phyloP scores from a whole-genome alignment of 2,113 vertebrate genomes.

The Typhlomys cinereus region DNA sequence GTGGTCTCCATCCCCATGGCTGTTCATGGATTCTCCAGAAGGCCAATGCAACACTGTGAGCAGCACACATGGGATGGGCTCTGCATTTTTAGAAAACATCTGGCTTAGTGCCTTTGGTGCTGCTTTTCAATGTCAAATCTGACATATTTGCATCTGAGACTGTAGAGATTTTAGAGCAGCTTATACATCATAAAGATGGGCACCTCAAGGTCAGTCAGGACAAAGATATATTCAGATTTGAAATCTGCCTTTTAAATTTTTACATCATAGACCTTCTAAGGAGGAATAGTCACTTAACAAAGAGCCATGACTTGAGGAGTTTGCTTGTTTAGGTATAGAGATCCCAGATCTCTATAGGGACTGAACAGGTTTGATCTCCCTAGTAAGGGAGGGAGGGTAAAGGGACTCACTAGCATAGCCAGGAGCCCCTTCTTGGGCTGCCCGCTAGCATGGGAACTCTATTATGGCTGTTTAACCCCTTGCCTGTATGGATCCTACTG shows the following conservation, averaged over 20 bases:
- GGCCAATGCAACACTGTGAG: not conserved
- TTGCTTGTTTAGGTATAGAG: not conserved
- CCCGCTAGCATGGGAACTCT: no score
- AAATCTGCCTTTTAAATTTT: not conserved
- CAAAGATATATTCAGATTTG: not conserved
- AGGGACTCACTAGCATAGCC: no score
- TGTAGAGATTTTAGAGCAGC: slow-evolving; percentile 39
- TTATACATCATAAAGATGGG: not conserved
- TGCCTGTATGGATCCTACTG: no score
- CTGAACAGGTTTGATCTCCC: no score
- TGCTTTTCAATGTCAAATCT: slow-evolving; percentile 48
- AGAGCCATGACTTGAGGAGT: not conserved
- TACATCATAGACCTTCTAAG: not conserved
- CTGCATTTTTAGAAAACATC: not conserved
- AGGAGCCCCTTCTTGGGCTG: no score
- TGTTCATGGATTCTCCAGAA: not conserved
- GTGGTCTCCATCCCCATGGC: not conserved
- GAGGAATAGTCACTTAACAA: not conserved
- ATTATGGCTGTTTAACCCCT: no score
- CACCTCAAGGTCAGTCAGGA: slow-evolving; percentile 20
- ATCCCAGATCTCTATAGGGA: no score
- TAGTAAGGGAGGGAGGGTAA: no score
- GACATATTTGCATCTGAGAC: slow-evolving; percentile 45
- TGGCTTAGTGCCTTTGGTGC: slow-evolving; percentile 6
- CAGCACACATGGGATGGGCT: not conserved